A percentile compares a stretch with the other conserved stretches of the same genome.
Conservation (phyloP, 2,888 invertebrate genomes). For the Stictocephala bisonia region DNA sequence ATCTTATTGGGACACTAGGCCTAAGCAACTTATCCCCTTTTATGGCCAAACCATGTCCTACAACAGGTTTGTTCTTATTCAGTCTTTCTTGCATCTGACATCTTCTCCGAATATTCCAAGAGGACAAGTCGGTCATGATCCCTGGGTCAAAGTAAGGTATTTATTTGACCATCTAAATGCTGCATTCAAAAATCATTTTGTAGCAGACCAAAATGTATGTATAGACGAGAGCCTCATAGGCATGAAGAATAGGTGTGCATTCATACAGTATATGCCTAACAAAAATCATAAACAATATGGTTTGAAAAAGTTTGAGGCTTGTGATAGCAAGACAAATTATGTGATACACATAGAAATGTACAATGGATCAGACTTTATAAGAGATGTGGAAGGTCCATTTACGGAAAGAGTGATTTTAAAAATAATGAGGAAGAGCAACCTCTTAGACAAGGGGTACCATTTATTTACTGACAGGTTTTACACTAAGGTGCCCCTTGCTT, state of each 20-base stretch:
- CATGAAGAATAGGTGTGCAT: neutral
- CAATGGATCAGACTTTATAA: neutral
- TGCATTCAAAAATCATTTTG: neutral
- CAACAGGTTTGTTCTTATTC: neutral
- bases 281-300: conserved; percentile 19
- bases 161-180: neutral
- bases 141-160: conserved; percentile 16
- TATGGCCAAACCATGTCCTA: neutral
- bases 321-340: conserved; percentile 19
- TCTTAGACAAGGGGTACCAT: neutral
- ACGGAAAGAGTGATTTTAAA: neutral
- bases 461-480: conserved; percentile 18
- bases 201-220: neutral
- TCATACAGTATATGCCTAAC: conserved; percentile 25
- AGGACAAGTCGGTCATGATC: conserved; percentile 1
- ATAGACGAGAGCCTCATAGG: conserved; percentile 27
- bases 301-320: conserved; percentile 1
- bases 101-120: neutral
- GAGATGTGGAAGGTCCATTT: neutral
- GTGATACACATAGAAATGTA: conserved; percentile 11
- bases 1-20: neutral
- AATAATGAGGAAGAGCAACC: neutral
- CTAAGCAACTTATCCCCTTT: neutral
- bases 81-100: neutral
- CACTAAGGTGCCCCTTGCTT: conserved; percentile 7